Conservation (phyloP, 1,140 invertebrate genomes). For the Drosophila orena region DNA sequence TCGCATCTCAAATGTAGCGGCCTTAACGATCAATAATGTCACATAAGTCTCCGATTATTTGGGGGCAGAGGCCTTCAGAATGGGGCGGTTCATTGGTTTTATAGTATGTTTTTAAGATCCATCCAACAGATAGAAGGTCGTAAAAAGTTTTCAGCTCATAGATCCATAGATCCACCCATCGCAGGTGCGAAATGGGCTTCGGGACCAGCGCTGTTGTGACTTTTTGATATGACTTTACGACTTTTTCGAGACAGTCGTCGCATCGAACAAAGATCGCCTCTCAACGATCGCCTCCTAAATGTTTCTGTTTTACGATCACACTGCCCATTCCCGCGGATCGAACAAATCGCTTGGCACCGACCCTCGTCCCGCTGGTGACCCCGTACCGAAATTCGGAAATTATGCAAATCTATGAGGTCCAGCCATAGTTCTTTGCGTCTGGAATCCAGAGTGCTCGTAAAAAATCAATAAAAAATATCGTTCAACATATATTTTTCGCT, state of each 20-base stretch:
- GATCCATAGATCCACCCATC: slow-evolving; percentile 17
- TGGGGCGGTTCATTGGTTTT: slow-evolving; percentile 52
- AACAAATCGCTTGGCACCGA: slow-evolving; percentile 73
- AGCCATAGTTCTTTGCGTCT: slow-evolving; percentile 56
- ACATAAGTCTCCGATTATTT: slow-evolving; percentile 78
- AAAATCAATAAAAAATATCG: slow-evolving; percentile 63
- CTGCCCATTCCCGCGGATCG: slow-evolving; percentile 36
- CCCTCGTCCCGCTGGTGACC: slow-evolving; percentile 27
- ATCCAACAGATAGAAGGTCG: slow-evolving; percentile 38
- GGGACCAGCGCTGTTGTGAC: slow-evolving; percentile 48
- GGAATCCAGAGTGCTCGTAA: slow-evolving; percentile 58
- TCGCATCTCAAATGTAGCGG: slow-evolving; percentile 48
- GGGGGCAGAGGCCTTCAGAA: slow-evolving; percentile 17
- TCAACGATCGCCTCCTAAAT: slow-evolving; percentile 39
- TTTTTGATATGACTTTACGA: slow-evolving; percentile 72
- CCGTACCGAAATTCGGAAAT: slow-evolving; percentile 28
- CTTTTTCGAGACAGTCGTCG: slow-evolving; percentile 46
- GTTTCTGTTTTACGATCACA: slow-evolving; percentile 73
- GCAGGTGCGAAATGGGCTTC: slow-evolving; percentile 71
- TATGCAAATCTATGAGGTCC: slow-evolving; percentile 56
- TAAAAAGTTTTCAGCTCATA: slow-evolving; percentile 54
- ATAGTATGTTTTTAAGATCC: slow-evolving; percentile 9
- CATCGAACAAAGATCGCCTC: slow-evolving; percentile 18
- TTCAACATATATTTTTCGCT: slow-evolving; percentile 44
- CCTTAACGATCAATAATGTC: slow-evolving; percentile 78